A percentile compares a stretch with the other conserved stretches of the same genome.
These are phyloP conservation scores for Antitype chi DNA, from an alignment of 2,888 invertebrate genomes.

Conservation along the genomic window DNA sequence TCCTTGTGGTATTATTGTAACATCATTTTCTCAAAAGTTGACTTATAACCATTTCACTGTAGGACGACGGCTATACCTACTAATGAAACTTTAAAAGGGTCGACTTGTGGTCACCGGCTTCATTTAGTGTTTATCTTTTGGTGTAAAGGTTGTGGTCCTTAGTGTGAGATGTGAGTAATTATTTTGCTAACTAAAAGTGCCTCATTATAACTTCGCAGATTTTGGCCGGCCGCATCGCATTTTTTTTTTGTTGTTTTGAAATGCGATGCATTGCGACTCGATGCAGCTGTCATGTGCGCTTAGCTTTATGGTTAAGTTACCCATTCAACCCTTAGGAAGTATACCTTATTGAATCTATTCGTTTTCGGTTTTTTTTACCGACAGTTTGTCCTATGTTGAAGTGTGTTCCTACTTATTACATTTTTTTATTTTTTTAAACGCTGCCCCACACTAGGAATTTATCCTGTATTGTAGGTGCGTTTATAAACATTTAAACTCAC, in stretches of 20 bases:
- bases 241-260: neutral
- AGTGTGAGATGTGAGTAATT: conserved; percentile 31
- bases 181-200: conserved; percentile 1
- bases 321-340: neutral
- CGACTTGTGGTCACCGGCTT: conserved; percentile 11
- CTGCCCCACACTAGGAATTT: no score
- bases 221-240: neutral
- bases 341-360: neutral
- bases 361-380: neutral
- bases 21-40: conserved; percentile 20
- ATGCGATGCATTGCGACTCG: neutral
- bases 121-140: conserved; percentile 42
- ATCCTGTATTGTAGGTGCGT: no score
- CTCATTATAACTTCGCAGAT: neutral
- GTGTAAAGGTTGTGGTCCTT: conserved; percentile 9
- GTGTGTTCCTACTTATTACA: neutral
- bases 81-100: conserved; percentile 46
- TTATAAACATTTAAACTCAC: no score
- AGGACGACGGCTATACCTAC: neutral
- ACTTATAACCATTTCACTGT: conserved; percentile 26
- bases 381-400: neutral
- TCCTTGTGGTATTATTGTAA: neutral
- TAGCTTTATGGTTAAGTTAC: neutral
- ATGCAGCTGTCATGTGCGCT: neutral
- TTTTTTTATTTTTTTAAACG: no score